Conservation (phyloP, 2,888 invertebrate genomes). For the Rotaria magnacalcarata region DNA sequence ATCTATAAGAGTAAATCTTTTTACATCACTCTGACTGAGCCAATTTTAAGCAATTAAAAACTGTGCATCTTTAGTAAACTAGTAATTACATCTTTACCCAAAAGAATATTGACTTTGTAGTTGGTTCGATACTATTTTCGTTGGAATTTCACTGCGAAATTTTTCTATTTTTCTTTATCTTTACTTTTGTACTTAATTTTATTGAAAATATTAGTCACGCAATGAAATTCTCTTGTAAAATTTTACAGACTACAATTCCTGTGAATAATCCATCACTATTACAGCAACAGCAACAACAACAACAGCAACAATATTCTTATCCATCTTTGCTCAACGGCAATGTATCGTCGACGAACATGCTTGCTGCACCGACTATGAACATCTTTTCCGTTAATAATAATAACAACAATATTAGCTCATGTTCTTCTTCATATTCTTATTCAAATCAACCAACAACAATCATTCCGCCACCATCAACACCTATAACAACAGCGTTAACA, state of each 20-base stretch:
- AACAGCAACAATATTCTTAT: background rate
- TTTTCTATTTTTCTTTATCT: no score
- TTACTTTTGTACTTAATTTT: no score
- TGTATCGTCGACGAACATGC: background rate
- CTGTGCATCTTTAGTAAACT: no score
- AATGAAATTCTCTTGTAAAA: background rate
- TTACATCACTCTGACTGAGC: no score
- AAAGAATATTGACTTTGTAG: no score
- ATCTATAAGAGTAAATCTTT: no score
- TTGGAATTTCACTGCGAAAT: no score
- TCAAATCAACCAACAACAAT: background rate
- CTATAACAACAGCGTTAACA: background rate
- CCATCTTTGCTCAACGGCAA: slow-evolving; percentile 2
- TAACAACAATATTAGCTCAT: background rate
- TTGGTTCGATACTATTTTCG: no score
- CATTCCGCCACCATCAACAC: background rate
- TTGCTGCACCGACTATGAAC: slow-evolving; percentile 11
- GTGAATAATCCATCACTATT: background rate
- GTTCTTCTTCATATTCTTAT: background rate
- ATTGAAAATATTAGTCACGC: no score
- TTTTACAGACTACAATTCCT: background rate
- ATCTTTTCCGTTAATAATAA: background rate
- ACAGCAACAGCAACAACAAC: background rate
- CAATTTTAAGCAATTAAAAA: no score
- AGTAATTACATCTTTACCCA: no score